Evolutionary conservation across 2,888 invertebrate genomes (phyloP).

Genomic region (Mycogona germanica): DNA sequence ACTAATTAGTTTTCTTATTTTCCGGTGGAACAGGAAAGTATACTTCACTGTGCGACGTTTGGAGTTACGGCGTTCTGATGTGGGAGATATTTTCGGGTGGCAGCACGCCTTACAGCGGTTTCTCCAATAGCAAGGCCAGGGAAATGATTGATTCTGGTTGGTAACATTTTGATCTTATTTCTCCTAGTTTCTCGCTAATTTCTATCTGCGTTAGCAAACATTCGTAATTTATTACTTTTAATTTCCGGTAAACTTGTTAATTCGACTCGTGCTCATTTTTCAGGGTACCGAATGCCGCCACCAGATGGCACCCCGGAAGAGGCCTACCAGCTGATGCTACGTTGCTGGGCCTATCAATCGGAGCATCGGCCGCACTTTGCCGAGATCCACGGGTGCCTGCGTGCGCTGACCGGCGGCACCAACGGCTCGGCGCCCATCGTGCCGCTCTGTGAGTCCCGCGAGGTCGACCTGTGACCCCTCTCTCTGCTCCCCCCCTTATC

Average conservation of each 20-base stretch:
- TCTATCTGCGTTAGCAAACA: not conserved
- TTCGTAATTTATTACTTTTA: not conserved
- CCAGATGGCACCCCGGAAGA: conserved; percentile 78
- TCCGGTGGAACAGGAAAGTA: conserved; percentile 80
- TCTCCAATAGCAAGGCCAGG: conserved; percentile 85
- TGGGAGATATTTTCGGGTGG: conserved; percentile 96
- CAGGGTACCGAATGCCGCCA: conserved; percentile 87
- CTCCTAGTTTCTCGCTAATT: conserved; percentile 3
- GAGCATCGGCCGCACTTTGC: conserved; percentile 86
- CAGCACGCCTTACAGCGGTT: conserved; percentile 82
- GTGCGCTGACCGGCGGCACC: not conserved
- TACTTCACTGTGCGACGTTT: conserved; percentile 88
- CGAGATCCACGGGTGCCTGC: conserved; percentile 44
- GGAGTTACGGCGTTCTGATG: conserved; percentile 91
- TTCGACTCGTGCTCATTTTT: not conserved
- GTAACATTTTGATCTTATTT: conserved; percentile 12
- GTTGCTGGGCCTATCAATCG: conserved; percentile 89
- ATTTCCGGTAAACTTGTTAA: no score
- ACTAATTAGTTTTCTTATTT: no score
- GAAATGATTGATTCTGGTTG: conserved; percentile 87
- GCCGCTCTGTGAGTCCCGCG: conserved; percentile 12
- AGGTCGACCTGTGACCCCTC: conserved; percentile 7
- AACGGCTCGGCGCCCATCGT: conserved; percentile 9
- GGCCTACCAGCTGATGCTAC: conserved; percentile 78
- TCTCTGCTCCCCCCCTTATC: no score